Evolutionary conservation across 2,113 vertebrate genomes (phyloP), one percentile per base, ranked within the genome.

Genomic region (Mixornis gularis): DNA sequence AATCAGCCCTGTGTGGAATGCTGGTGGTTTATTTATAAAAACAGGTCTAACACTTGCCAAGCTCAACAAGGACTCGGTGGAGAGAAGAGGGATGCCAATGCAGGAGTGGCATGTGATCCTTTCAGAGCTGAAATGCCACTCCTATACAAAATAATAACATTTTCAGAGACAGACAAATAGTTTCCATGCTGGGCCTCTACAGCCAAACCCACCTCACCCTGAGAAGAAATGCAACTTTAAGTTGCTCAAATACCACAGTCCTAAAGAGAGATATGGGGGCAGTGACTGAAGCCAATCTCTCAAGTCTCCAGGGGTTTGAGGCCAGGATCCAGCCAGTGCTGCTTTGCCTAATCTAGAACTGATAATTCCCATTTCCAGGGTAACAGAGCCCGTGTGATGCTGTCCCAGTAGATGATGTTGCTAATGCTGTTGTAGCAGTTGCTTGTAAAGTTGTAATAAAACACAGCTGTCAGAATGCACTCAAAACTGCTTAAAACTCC

Each of bases 11-110:
- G n/a, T 34, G n/a, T 73, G 85, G 93, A 85, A 92, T 91, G 85
- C 89, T 87, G 74, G 66, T 52, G 74, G 63, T 76, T 91, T 94
- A 91, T 95, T 94, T 95, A 82, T 94, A 83, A 92, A 90, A 95
- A 79, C 90, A 38, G 52, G 51, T 41, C 62, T 36, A 46, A 32
- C 52, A 32, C 79, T 89, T 73, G 92, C 87, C 85, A 95, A 94
- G 74, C 78, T 77, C 81, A 83, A 79, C 79, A 70, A 30, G 40
- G 68, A 7, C 87, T 94, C 69, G 9, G 10, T 63, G 60, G 62
- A 68, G 80, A 38, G n/a, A 43, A 5, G 93, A n/a, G 68, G 38
- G 90, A 51, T 73, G 71, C 85, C 79, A 34, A 0, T 52, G 74
- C 14, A 32, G 66, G 34, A 87, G 65, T 52, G 78, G 81, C 73